These are phyloP conservation scores for Notothenia coriiceps DNA, from an alignment of 2,113 vertebrate genomes.

Conservation along the genomic window DNA sequence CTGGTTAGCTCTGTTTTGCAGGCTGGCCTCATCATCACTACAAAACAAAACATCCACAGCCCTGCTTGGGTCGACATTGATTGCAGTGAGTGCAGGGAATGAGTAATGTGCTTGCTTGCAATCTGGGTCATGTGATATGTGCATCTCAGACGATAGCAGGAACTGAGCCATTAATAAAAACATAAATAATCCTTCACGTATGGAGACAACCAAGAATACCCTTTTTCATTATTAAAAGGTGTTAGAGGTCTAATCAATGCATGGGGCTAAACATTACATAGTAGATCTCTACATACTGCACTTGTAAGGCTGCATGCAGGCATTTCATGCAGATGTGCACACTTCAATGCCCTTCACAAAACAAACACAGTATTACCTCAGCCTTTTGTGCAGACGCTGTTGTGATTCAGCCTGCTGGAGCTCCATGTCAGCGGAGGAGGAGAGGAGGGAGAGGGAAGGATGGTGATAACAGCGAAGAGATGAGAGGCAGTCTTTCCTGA, in stretches of 20 bases:
- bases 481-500: constrained; percentile 76
- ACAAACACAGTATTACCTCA: constrained; percentile 67
- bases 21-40: neutral
- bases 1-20: constrained; percentile 15
- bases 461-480: constrained; percentile 63
- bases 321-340: constrained; percentile 18
- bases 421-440: constrained; percentile 75
- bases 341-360: neutral
- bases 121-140: constrained; percentile 61
- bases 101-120: constrained; percentile 28
- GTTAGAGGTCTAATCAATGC: constrained; percentile 11
- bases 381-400: constrained; percentile 66
- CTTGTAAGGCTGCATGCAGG: constrained; percentile 54
- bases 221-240: neutral
- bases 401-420: constrained; percentile 71
- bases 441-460: constrained; percentile 62
- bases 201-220: neutral
- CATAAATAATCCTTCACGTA: constrained; percentile 6
- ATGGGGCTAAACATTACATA: constrained; percentile 15
- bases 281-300: constrained; percentile 14
- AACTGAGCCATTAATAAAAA: constrained; percentile 49
- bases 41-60: constrained; percentile 24
- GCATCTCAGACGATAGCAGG: constrained; percentile 52
- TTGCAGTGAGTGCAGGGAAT: neutral
- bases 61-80: constrained; percentile 10